phyloP scores from a whole-genome alignment of 1,140 invertebrate genomes.

The Diuraphis noxia region DNA sequence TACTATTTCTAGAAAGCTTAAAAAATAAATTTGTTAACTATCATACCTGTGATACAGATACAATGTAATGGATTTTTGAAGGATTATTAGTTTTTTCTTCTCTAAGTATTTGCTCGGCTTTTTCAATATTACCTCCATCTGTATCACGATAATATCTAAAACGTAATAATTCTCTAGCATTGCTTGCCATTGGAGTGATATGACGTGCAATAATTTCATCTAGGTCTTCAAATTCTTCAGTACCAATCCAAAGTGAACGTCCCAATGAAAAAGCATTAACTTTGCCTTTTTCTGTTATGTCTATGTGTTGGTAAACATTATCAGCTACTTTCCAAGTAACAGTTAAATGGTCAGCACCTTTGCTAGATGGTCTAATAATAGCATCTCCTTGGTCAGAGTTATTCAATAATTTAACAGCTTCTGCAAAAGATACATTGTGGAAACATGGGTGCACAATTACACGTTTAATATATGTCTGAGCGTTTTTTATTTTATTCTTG shows the following conservation, averaged over 20 bases:
- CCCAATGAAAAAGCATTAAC: slow-evolving; percentile 96
- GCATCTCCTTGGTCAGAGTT: slow-evolving; percentile 95
- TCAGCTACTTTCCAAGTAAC: slow-evolving; percentile 98
- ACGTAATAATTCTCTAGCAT: slow-evolving; percentile 84
- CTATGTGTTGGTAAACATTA: slow-evolving; percentile 93
- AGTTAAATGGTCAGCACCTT: slow-evolving; percentile 93
- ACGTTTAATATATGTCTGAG: slow-evolving; percentile 86
- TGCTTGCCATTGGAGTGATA: slow-evolving; percentile 93
- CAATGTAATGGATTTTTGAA: slow-evolving; percentile 86
- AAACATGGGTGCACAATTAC: slow-evolving; percentile 98
- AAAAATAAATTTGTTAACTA: neutral
- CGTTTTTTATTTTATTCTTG: slow-evolving; percentile 76
- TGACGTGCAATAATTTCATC: slow-evolving; percentile 98
- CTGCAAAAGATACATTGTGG: slow-evolving; percentile 92
- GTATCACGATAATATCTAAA: slow-evolving; percentile 88
- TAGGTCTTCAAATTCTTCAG: slow-evolving; percentile 94
- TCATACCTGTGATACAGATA: slow-evolving; percentile 76
- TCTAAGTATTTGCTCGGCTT: slow-evolving; percentile 82
- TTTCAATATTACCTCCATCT: slow-evolving; percentile 75
- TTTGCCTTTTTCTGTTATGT: slow-evolving; percentile 94
- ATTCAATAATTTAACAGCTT: slow-evolving; percentile 88
- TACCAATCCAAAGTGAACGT: slow-evolving; percentile 82
- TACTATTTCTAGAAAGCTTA: neutral
- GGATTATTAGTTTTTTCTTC: slow-evolving; percentile 85
- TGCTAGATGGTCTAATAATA: slow-evolving; percentile 93